A percentile compares a stretch with the other conserved stretches of the same genome.
Evolutionary conservation across 1,140 invertebrate species (phyloP).

Genomic region (Ladona fulva): DNA sequence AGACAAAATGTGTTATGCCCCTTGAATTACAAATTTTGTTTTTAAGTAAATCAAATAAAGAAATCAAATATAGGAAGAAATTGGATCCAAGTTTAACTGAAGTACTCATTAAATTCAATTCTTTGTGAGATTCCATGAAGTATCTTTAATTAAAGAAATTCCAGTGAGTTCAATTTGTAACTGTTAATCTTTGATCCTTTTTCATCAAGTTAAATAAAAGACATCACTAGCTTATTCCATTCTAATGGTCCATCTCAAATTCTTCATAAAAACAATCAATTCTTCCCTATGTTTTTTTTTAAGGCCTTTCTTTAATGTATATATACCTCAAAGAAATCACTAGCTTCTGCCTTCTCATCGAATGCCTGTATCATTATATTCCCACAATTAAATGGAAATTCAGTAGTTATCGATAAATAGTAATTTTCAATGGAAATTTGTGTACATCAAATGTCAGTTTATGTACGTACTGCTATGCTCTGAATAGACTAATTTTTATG

Average conservation of each 20-base stretch:
- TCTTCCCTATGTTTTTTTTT: neutral
- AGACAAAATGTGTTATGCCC: too few species aligned
- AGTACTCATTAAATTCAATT: too few species aligned
- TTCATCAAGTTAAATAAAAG: too few species aligned
- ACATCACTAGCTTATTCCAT: too few species aligned
- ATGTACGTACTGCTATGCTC: neutral
- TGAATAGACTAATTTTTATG: neutral
- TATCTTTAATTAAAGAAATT: too few species aligned
- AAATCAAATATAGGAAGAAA: too few species aligned
- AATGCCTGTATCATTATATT: neutral
- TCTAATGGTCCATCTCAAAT: constrained; percentile 1
- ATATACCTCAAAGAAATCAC: neutral
- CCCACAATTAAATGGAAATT: neutral
- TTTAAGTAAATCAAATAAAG: too few species aligned
- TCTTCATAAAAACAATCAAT: neutral
- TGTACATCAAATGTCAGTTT: neutral
- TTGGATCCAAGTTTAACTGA: too few species aligned
- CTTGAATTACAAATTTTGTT: too few species aligned
- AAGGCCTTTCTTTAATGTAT: neutral
- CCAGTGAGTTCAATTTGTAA: too few species aligned
- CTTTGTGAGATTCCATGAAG: too few species aligned
- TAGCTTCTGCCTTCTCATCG: neutral
- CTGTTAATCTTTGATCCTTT: too few species aligned
- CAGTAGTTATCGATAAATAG: neutral
- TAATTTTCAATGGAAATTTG: neutral